Percentiles rank a stretch among this genome's conserved stretches.
These are phyloP conservation scores for Macrosteles quadrilineatus DNA, from an alignment of 1,140 invertebrate genomes.

Conservation along the genomic window DNA sequence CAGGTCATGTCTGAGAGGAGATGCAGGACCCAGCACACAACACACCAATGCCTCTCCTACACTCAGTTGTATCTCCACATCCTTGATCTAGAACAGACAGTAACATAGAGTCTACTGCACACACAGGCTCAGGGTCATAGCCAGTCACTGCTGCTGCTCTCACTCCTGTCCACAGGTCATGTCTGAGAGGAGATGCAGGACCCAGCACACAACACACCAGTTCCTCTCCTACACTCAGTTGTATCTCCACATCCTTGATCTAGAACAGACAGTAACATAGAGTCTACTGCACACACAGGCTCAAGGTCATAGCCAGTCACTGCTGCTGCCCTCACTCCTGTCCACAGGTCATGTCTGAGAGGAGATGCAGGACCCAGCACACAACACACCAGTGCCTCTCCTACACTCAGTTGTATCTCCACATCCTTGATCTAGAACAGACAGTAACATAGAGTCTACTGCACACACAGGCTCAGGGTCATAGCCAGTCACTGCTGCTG, in stretches of 20 bases:
- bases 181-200: conserved; percentile 65
- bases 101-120: no score
- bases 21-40: conserved; percentile 71
- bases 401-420: conserved; percentile 82
- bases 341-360: conserved; percentile 75
- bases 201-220: conserved; percentile 79
- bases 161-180: conserved; percentile 66
- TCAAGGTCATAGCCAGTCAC: conserved; percentile 57
- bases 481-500: conserved; percentile 58
- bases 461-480: conserved; percentile 57
- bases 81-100: conserved; percentile 75
- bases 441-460: no score
- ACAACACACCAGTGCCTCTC: conserved; percentile 83
- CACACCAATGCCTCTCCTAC: conserved; percentile 86
- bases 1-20: conserved; percentile 68
- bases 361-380: conserved; percentile 71
- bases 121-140: conserved; percentile 54
- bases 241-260: conserved; percentile 82
- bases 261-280: no score
- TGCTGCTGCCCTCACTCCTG: conserved; percentile 45
- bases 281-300: conserved; percentile 58
- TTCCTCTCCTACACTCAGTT: conserved; percentile 85
- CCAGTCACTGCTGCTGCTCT: conserved; percentile 55
- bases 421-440: conserved; percentile 76
- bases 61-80: conserved; percentile 80